A percentile compares a stretch with the other conserved stretches of the same genome.
Evolutionary conservation across 2,113 vertebrate species (phyloP).

Genomic region (Tychaedon coryphoeus): DNA sequence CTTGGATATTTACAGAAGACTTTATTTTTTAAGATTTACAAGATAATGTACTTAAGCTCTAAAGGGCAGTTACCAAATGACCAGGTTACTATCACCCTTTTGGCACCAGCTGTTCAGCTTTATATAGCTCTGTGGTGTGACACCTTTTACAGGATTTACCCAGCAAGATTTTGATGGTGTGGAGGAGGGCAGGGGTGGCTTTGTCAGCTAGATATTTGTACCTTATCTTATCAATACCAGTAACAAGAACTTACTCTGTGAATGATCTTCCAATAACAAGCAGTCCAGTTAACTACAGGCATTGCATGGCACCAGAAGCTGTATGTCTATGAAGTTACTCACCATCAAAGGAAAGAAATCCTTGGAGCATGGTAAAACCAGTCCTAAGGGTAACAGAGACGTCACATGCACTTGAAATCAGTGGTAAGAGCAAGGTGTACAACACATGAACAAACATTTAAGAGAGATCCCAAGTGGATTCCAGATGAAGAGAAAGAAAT

Average conservation of each 20-base stretch:
- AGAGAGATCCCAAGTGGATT: not conserved
- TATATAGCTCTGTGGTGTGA: fast-evolving
- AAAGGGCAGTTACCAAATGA: not conserved
- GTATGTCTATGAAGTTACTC: not conserved
- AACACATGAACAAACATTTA: not conserved
- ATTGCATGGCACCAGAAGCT: not conserved
- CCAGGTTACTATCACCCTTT: not conserved
- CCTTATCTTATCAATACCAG: not conserved
- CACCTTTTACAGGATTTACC: not conserved
- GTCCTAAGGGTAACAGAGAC: not conserved
- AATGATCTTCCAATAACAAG: not conserved
- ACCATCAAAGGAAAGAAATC: not conserved
- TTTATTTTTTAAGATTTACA: not conserved
- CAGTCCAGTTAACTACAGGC: not conserved
- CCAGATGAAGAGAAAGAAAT: not conserved
- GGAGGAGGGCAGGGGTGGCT: not conserved
- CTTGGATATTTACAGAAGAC: not conserved
- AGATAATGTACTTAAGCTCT: not conserved
- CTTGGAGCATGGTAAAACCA: not conserved
- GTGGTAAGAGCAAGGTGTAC: not conserved
- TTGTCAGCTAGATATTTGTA: not conserved
- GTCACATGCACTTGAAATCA: not conserved
- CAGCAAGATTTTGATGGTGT: not conserved
- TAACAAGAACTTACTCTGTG: not conserved
- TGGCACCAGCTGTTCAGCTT: not conserved